Base-by-base conservation (phyloP, 2,797 vertebrate species). In the Monodelphis domestica region DNA sequence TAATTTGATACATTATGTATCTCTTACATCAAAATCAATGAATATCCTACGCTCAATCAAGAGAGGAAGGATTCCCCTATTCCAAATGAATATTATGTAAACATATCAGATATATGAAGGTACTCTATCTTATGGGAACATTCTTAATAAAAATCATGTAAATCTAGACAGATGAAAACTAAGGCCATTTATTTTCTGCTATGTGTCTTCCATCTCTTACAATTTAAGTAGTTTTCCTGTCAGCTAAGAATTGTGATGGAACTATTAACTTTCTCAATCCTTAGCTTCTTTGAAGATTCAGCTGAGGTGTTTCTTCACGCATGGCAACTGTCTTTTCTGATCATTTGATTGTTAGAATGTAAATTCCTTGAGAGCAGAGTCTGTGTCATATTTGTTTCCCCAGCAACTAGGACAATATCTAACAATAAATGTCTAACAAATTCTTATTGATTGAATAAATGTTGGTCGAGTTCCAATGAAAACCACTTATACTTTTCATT, bases 1-100 rank as follows among this genome's bases (percentile, higher is more conserved):
- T 89, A 93, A 88, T 3, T 51, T 14, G 93, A 87, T 54, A 78
- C 90, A 88, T 87, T 5, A 89, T 95, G 63, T 93, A 21, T 70
- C n/a, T 56, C 14, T 15, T 1, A 15, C 56, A 56, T 45, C 52
- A 91, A 53, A 15, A 90, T 95, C 51, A 63, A 51, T 87, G 63
- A 70, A 29, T 91, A 89, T 95, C 28, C 93, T 17, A 54, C n/a
- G 21, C 33, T 59, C 52, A 51, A 24, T 38, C 21, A 45, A 78
- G 63, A 70, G 15, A 70, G 63, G 7, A 78, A 45, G 21, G 38
- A 45, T 45, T 78, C 70, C 9, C 45, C 15, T 12, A 2, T 24
- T 78, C 21, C 70, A 78, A 78, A 45, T 26, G 4, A 78, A 78
- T 45, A 38, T 24, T 45, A 45, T 11, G 12, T 78, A 78, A 87